phyloP scores from a whole-genome alignment of 2,888 invertebrate species.

The Rhagophthalmus giganteus region DNA sequence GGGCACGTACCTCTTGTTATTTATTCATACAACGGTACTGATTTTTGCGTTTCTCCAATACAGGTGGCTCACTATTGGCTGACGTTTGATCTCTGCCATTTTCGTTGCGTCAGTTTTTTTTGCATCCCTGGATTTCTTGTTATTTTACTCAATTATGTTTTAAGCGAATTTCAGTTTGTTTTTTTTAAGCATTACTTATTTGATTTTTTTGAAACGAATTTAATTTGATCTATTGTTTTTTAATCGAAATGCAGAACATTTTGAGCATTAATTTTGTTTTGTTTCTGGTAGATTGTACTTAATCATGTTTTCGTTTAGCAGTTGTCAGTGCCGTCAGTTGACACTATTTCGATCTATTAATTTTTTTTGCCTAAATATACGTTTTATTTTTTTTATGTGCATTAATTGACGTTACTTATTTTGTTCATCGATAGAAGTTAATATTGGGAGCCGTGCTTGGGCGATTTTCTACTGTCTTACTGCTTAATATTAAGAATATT shows the following conservation, averaged over 20 bases:
- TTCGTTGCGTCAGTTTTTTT: slow-evolving; percentile 11
- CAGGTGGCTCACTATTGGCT: slow-evolving; percentile 46
- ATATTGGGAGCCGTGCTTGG: slow-evolving; percentile 30
- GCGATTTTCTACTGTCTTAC: slow-evolving; percentile 33
- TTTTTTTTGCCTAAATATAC: slow-evolving; percentile 23
- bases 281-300: too few relatives aligned
- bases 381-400: slow-evolving; percentile 23
- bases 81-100: slow-evolving; percentile 43
- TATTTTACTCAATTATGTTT: slow-evolving; percentile 3
- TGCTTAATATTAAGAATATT: slow-evolving; percentile 35
- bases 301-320: too few relatives aligned
- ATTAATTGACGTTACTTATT: slow-evolving; percentile 16
- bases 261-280: too few relatives aligned
- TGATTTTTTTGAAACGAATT: slow-evolving; percentile 1
- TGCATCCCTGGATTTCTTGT: not conserved
- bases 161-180: slow-evolving; percentile 1
- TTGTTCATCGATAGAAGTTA: slow-evolving; percentile 16
- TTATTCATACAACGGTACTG: slow-evolving; percentile 49
- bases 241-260: too few relatives aligned
- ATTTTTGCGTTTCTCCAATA: slow-evolving; percentile 42
- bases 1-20: slow-evolving; percentile 36
- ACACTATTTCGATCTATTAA: slow-evolving; percentile 35
- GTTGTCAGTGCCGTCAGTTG: too few relatives aligned
- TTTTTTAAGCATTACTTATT: slow-evolving; percentile 2
- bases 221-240: too few relatives aligned